These are phyloP conservation scores for Ethmia dodecea DNA, from an alignment of 2,888 invertebrate genomes.

Conservation along the genomic window DNA sequence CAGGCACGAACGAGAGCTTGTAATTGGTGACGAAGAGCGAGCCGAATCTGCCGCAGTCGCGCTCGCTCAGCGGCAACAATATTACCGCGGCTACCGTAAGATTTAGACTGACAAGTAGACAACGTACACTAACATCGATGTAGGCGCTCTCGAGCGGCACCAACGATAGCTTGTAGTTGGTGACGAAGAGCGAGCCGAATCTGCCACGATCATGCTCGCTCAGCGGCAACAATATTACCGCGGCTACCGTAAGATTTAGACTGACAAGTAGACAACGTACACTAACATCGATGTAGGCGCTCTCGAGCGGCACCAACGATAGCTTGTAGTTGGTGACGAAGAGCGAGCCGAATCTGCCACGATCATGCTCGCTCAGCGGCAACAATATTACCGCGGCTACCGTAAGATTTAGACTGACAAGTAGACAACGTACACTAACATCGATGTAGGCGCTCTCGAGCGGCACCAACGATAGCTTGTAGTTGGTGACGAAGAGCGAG, in stretches of 20 bases:
- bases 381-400: conserved; percentile 90
- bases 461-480: conserved; percentile 93
- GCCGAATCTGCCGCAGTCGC: conserved; percentile 88
- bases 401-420: too few relatives aligned
- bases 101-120: too few relatives aligned
- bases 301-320: conserved; percentile 87
- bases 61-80: conserved; percentile 87
- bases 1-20: conserved; percentile 93
- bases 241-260: too few relatives aligned
- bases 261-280: too few relatives aligned
- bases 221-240: too few relatives aligned
- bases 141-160: conserved; percentile 83
- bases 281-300: too few relatives aligned
- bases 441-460: too few relatives aligned
- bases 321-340: conserved; percentile 96
- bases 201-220: conserved; percentile 87
- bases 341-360: conserved; percentile 88
- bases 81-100: too few relatives aligned
- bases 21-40: conserved; percentile 94
- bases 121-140: too few relatives aligned
- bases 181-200: conserved; percentile 90
- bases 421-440: too few relatives aligned
- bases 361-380: conserved; percentile 87
- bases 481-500: conserved; percentile 92
- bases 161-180: conserved; percentile 95